A percentile compares a stretch with the other conserved stretches of the same genome.
phyloP scores from a whole-genome alignment of 2,888 invertebrate species.

The Agrotis segetum region DNA sequence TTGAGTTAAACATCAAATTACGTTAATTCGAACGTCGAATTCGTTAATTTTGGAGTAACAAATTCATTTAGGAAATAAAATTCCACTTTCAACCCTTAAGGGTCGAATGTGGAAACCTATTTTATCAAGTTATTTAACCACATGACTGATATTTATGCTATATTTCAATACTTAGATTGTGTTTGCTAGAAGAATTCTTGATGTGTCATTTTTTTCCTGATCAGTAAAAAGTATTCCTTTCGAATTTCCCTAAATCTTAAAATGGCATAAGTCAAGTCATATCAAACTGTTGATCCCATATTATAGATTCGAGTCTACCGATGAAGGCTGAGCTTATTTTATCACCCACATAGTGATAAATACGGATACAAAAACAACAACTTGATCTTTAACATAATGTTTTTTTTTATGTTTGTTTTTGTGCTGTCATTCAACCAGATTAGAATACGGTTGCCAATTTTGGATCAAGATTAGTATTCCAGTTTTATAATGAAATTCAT shows the following conservation, averaged over 20 bases:
- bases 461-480: not conserved
- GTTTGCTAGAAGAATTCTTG: not conserved
- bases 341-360: conserved; percentile 41
- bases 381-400: not conserved
- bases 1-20: not conserved
- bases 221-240: not conserved
- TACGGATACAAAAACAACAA: conserved; percentile 33
- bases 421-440: not conserved
- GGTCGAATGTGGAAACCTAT: no score
- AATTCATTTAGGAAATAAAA: no score
- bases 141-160: no score
- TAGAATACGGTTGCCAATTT: conserved; percentile 14
- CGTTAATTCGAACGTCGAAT: no score
- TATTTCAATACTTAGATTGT: no score
- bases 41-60: not conserved
- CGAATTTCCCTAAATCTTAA: not conserved
- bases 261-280: not conserved
- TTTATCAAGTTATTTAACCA: no score
- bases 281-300: conserved; percentile 18
- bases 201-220: not conserved
- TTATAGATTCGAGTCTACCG: conserved; percentile 28
- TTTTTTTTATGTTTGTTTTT: not conserved
- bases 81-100: no score
- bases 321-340: conserved; percentile 32
- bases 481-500: conserved; percentile 9